phyloP scores from a whole-genome alignment of 2,888 invertebrate species.

The Eurytoma californica region DNA sequence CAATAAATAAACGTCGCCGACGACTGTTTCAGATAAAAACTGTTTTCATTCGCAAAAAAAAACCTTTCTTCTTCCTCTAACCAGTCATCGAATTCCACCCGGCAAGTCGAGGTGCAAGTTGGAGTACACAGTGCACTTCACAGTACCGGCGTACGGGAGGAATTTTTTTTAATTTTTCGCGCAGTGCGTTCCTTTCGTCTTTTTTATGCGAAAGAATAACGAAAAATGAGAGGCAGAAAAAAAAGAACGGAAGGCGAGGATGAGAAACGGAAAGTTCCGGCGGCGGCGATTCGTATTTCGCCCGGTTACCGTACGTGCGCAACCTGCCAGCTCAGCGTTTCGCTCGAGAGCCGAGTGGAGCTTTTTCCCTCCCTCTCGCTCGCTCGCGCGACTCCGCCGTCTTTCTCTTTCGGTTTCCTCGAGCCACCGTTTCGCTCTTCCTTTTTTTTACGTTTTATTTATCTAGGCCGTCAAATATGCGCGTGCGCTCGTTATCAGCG shows the following conservation, averaged over 20 bases:
- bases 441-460: slow-evolving; percentile 33
- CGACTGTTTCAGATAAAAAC: slow-evolving; percentile 64
- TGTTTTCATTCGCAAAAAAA: slow-evolving; percentile 1
- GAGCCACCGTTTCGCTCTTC: no score
- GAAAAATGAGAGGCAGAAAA: slow-evolving; percentile 1
- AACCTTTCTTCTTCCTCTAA: background rate
- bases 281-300: slow-evolving; percentile 66
- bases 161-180: no score
- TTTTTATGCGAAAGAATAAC: background rate
- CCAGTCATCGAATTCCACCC: no score
- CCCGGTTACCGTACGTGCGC: slow-evolving; percentile 58
- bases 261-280: slow-evolving; percentile 63
- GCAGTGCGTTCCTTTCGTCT: no score
- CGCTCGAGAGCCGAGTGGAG: slow-evolving; percentile 56
- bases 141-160: no score
- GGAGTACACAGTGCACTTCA: no score
- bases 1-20: slow-evolving; percentile 63
- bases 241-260: slow-evolving; percentile 21
- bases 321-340: slow-evolving; percentile 67
- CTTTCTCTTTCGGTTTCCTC: background rate
- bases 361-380: slow-evolving; percentile 29
- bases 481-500: slow-evolving; percentile 26
- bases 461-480: slow-evolving; percentile 35
- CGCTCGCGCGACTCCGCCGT: background rate
- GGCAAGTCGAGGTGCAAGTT: no score